phyloP scores from a whole-genome alignment of 2,797 vertebrate species.

The Trachops cirrhosus region DNA sequence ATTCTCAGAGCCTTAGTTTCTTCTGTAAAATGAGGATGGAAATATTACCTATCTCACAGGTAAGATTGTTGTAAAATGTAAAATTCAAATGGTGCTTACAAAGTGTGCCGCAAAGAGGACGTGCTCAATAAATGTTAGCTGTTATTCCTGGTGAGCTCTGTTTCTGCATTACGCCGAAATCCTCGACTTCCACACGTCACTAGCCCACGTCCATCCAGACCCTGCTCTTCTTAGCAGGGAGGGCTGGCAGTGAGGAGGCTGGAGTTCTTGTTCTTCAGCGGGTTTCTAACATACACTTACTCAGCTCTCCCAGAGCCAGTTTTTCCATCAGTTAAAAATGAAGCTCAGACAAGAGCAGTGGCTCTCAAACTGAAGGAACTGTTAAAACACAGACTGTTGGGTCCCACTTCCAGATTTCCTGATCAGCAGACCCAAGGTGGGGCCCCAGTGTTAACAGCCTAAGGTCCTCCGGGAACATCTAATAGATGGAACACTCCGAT shows the following conservation, averaged over 20 bases:
- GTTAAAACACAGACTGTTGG: not conserved
- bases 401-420: not conserved
- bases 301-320: not conserved
- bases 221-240: not conserved
- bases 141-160: not conserved
- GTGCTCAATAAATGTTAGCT: not conserved
- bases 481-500: not conserved
- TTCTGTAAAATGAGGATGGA: not conserved
- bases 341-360: not conserved
- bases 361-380: not conserved
- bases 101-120: not conserved
- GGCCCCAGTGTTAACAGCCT: slow-evolving; percentile 11
- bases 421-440: not conserved
- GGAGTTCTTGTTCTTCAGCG: not conserved
- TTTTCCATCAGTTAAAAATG: slow-evolving; percentile 39
- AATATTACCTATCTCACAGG: not conserved
- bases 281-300: not conserved
- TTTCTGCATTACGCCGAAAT: not conserved
- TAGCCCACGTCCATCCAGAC: not conserved
- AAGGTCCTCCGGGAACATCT: not conserved
- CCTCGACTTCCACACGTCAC: not conserved
- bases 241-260: not conserved
- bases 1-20: not conserved
- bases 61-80: not conserved
- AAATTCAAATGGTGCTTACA: not conserved